Conservation (phyloP, 2,113 vertebrate species). For the Pimephales promelas region DNA sequence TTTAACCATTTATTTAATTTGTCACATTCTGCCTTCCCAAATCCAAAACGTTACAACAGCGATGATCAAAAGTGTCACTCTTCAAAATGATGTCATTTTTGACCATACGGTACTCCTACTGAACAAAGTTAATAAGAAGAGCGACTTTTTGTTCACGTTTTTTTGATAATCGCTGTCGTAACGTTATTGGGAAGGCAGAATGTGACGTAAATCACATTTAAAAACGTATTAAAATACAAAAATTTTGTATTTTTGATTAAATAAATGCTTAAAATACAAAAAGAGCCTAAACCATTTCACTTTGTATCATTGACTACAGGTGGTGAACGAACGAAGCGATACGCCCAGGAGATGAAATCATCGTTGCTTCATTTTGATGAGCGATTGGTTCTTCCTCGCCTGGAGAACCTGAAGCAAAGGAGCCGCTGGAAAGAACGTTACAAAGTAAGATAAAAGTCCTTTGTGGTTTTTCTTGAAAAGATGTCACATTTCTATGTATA, state of each 20-base stretch:
- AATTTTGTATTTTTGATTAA: not conserved
- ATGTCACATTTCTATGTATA: not conserved
- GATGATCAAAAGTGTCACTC: too few species aligned
- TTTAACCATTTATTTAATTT: too few species aligned
- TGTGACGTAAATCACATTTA: too few species aligned
- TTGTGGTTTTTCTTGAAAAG: not conserved
- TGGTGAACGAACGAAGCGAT: slow-evolving; percentile 77
- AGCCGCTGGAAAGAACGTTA: slow-evolving; percentile 84
- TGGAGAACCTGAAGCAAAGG: slow-evolving; percentile 77
- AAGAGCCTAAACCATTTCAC: not conserved
- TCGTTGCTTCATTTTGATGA: slow-evolving; percentile 81
- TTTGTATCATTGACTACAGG: slow-evolving; percentile 62
- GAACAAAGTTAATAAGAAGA: too few species aligned
- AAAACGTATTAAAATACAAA: too few species aligned
- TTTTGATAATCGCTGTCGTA: too few species aligned
- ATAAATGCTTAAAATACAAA: not conserved
- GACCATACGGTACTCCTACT: too few species aligned
- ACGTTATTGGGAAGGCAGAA: too few species aligned
- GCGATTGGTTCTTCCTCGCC: slow-evolving; percentile 78
- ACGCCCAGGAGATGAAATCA: slow-evolving; percentile 79
- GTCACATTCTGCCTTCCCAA: too few species aligned
- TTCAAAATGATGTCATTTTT: too few species aligned
- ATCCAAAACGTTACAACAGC: too few species aligned
- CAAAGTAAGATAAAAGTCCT: slow-evolving; percentile 68
- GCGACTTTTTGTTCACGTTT: too few species aligned